Conservation (phyloP, 2,888 invertebrate genomes). For the Drosophila helvetica region DNA sequence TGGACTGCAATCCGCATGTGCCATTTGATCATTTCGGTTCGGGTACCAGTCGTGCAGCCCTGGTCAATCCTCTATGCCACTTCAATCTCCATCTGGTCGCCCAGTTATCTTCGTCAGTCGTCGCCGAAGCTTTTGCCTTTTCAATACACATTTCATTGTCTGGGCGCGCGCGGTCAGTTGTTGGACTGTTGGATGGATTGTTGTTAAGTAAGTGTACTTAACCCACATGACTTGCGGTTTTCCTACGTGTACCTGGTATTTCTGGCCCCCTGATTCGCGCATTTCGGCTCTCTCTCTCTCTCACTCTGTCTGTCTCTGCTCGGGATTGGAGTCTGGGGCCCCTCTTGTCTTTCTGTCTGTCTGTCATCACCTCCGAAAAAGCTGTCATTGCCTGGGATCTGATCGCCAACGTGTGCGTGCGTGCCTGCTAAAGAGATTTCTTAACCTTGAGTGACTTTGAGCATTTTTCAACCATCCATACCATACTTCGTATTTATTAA, state of each 20-base stretch:
- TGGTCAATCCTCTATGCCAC: conserved; percentile 16
- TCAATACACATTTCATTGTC: conserved; percentile 71
- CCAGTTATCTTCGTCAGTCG: conserved; percentile 16
- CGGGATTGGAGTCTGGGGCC: background rate
- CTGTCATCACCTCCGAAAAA: conserved; percentile 74
- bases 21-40: background rate
- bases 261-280: conserved; percentile 25
- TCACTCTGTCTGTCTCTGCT: background rate
- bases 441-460: conserved; percentile 79
- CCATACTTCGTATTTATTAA: conserved; percentile 61
- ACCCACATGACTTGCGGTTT: conserved; percentile 79
- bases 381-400: conserved; percentile 62
- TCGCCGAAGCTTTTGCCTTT: conserved; percentile 64
- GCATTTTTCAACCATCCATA: conserved; percentile 41
- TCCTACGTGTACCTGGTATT: conserved; percentile 30
- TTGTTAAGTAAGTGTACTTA: conserved; percentile 80
- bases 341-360: conserved; percentile 16
- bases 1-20: background rate
- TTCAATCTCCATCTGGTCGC: conserved; percentile 17
- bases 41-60: background rate
- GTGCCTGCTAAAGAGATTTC: conserved; percentile 65
- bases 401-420: conserved; percentile 20
- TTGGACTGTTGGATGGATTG: conserved; percentile 50
- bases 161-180: conserved; percentile 73
- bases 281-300: background rate